Conservation (phyloP, 2,113 vertebrate species). For the Xerus inauris region DNA sequence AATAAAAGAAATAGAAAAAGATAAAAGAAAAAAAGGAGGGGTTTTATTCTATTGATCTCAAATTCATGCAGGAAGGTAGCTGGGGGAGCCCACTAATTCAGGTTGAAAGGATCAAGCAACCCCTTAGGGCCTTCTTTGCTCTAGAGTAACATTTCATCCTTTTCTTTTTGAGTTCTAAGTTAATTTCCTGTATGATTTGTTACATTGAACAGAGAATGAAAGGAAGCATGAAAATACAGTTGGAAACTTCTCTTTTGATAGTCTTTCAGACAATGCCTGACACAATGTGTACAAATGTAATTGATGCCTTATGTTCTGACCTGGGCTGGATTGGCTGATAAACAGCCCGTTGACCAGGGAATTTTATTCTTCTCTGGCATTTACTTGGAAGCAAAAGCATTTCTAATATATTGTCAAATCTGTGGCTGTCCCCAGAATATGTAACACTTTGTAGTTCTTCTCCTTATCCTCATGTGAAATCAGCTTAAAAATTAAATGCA, state of each 20-base stretch:
- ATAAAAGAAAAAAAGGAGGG: background rate
- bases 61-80: background rate
- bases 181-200: slow-evolving; percentile 6
- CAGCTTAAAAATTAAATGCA: background rate
- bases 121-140: background rate
- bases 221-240: background rate
- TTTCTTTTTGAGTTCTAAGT: background rate
- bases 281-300: background rate
- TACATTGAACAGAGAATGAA: background rate
- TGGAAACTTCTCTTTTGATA: background rate
- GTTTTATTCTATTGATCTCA: background rate
- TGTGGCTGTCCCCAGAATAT: background rate
- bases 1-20: background rate
- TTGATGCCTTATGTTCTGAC: background rate
- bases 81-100: background rate
- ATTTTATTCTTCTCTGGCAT: background rate
- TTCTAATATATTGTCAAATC: background rate
- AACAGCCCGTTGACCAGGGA: background rate
- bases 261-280: background rate
- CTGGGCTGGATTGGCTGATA: background rate
- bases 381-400: background rate
- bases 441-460: background rate
- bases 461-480: background rate
- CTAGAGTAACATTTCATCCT: background rate
- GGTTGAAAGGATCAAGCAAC: background rate